Evolutionary conservation across 2,797 vertebrate species (phyloP), one percentile per base, ranked within the genome.

Genomic region (Benthosema pterotum): DNA sequence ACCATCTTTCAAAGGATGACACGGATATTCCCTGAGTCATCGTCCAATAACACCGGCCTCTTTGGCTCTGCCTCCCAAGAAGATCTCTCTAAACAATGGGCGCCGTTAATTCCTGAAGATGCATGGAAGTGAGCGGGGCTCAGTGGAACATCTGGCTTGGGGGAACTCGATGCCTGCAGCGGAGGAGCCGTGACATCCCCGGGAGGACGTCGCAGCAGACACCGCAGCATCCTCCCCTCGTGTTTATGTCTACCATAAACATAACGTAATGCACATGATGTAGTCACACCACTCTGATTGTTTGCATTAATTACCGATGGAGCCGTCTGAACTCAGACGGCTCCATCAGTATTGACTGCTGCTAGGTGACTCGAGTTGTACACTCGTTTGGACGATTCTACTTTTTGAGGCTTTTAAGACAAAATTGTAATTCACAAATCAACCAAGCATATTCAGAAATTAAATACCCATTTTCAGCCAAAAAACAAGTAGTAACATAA

Each of bases 171-270:
- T 38, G 32, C 32, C 11, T 9, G 11, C 32, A 7, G 32, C 32
- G 32, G 32, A 8, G 8, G 32, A 38, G 32, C 32, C 32, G 11
- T 38, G 32, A 38, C 32, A 38, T 38, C 32, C 22, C 48, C 52
- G 18, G 61, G 13, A 11, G 54, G 74, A 80, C 86, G 87, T 88
- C 87, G 86, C 60, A 38, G 86, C 60, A 38, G 32, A 38, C 4
- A 18, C n/a, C 57, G 62, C 65, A 57, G 64, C 59, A 60, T 60
- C 55, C 28, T 19, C 17, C 25, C 6, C 15, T 61, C 8, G 25
- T 83, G 82, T 90, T 87, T 83, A 75, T 71, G n/a, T 65, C 62
- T 19, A 42, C 14, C 11, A 64, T 76, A 84, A 84, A 87, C 77
- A 83, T 51, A 56, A 8, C 55, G 46, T 13, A n/a, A 68, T 32